A percentile compares a stretch with the other conserved stretches of the same genome.
Conservation (phyloP, 1,140 invertebrate genomes). For the Cherax quadricarinatus region DNA sequence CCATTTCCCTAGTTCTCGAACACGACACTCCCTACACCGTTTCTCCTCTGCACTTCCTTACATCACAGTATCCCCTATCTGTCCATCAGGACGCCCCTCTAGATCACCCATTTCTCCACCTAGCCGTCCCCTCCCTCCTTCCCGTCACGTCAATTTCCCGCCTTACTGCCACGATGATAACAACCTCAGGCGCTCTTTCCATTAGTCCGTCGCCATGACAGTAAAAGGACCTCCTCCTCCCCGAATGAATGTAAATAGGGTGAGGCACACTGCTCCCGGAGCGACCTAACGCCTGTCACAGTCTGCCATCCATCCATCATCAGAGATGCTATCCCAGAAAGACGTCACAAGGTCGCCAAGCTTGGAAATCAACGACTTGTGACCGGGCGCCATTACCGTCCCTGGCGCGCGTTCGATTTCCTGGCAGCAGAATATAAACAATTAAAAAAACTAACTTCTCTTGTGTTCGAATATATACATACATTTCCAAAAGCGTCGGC, state of each 20-base stretch:
- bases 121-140: no score
- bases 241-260: slow-evolving; percentile 3
- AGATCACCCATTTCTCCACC: no score
- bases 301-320: neutral
- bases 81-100: no score
- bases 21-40: no score
- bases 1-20: no score
- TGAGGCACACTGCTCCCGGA: neutral
- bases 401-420: neutral
- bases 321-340: neutral
- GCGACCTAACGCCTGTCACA: neutral
- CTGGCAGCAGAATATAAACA: neutral
- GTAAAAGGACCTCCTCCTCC: neutral
- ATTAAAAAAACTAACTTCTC: neutral
- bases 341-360: neutral
- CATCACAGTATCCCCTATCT: no score
- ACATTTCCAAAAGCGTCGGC: neutral
- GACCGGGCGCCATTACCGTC: slow-evolving; percentile 8
- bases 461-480: neutral
- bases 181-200: neutral
- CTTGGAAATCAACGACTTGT: slow-evolving; percentile 41
- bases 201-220: neutral
- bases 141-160: slow-evolving; percentile 13
- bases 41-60: no score
- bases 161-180: neutral